Evolutionary conservation across 1,140 invertebrate genomes (phyloP), one percentile per base, ranked within the genome.

Genomic region (Lepidurus apus): DNA sequence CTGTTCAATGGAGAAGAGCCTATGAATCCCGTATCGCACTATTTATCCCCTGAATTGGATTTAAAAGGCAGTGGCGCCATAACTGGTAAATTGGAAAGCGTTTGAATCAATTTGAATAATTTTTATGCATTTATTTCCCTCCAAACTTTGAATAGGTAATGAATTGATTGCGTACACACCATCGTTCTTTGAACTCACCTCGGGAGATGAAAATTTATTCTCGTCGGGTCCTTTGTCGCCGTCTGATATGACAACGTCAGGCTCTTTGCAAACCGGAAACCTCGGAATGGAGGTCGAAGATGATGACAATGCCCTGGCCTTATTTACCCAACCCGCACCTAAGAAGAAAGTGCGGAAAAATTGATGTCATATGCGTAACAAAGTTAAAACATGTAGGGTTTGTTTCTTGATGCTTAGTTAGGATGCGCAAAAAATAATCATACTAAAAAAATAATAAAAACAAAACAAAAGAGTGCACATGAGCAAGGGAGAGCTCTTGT

Each of bases 131-230:
- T 42, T 65, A n/a, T 79, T 77, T 79, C 7, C 42, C 53, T 7
- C 53, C 53, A 1, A 13, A 7, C 53, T 21, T 21, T 17, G 4
- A 24, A 42, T 34, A 80, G 81, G 80, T 74, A 80, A 76, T 53
- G 82, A 83, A 77, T 42, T 83, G 43, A 80, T 82, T 1, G 73
- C 82, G 9, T 83, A 84, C 77, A 83, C 83, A 77, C 82, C 83
- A 21, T 82, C 79, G 74, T 78, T 83, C n/a, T 83, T 81, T 78
- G 83, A 82, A 47, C 75, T 82, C 75, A 79, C 78, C 10, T n/a
- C 34, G 11, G 75, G 47, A 13, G 75, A 77, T 44, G 75, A 47
- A 42, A 43, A 77, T 65, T n/a, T 65, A 21, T 43, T 77, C 44
- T 44, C 75, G 43, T 42, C 75, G 34, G 75, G 75, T 45, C 43